Conservation (phyloP, 2,797 vertebrate species). For the Falco naumanni region DNA sequence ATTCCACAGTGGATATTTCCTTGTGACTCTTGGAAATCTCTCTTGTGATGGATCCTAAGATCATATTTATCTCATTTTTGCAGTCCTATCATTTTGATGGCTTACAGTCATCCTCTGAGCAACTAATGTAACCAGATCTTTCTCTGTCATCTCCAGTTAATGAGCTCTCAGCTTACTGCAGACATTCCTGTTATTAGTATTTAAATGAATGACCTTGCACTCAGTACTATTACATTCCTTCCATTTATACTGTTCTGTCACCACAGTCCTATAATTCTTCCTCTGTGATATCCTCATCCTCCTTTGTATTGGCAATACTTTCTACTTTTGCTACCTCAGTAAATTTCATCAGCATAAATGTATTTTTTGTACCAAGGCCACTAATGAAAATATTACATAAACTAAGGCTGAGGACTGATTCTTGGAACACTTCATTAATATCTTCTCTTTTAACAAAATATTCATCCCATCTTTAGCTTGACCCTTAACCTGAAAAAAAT, state of each 20-base stretch:
- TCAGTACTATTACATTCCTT: constrained; percentile 45
- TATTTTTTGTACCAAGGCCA: not conserved
- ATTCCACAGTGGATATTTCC: not conserved
- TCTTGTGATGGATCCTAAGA: not conserved
- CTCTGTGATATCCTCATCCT: not conserved
- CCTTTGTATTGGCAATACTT: not conserved
- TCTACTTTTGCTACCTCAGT: not conserved
- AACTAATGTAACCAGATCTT: constrained; percentile 63
- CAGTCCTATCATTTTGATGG: constrained; percentile 45
- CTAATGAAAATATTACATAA: constrained; percentile 16
- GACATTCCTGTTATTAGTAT: constrained; percentile 65
- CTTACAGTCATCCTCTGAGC: constrained; percentile 21
- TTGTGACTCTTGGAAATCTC: not conserved
- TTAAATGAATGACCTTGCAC: constrained; percentile 63
- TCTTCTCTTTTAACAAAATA: not conserved
- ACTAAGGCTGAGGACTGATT: not conserved
- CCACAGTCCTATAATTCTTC: constrained; percentile 22
- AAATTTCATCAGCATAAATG: not conserved
- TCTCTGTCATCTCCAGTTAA: constrained; percentile 64
- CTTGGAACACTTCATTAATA: not conserved
- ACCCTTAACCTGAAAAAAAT: not conserved
- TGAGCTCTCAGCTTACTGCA: constrained; percentile 58
- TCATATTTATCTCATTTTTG: constrained; percentile 27
- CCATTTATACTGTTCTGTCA: constrained; percentile 61
- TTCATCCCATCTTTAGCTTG: not conserved